These are phyloP conservation scores for Agrochola macilenta DNA, from an alignment of 2,888 invertebrate species.

Conservation along the genomic window DNA sequence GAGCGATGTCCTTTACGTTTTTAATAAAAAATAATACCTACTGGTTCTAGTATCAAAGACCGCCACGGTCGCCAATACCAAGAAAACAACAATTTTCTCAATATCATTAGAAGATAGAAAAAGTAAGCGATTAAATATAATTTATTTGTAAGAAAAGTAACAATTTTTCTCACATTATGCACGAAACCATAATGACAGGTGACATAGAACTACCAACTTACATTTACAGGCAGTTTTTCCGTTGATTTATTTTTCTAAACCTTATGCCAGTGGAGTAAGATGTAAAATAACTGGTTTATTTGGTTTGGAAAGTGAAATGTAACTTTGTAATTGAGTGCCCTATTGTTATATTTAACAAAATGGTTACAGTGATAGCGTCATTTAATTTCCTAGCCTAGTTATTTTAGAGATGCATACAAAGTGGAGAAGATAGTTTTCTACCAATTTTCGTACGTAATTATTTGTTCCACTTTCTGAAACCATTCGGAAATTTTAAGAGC, in stretches of 20 bases:
- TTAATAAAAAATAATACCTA: too few species aligned
- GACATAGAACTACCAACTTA: conserved; percentile 17
- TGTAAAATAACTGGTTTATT: background rate
- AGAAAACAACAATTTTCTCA: background rate
- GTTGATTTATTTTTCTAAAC: background rate
- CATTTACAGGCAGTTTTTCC: background rate
- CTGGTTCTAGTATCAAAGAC: background rate
- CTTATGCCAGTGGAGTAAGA: background rate
- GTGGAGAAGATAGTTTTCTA: background rate
- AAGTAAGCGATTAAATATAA: background rate
- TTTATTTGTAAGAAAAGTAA: background rate
- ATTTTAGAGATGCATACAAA: background rate
- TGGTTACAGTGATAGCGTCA: background rate
- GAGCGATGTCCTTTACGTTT: too few species aligned
- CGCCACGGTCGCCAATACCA: background rate
- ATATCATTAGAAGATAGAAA: background rate
- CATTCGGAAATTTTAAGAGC: background rate
- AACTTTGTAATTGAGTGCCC: background rate
- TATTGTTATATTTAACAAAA: conserved; percentile 15
- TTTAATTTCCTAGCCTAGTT: conserved; percentile 11
- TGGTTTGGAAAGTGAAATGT: background rate
- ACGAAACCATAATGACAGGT: conserved; percentile 6
- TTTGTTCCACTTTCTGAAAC: background rate
- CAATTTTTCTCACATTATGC: conserved; percentile 25
- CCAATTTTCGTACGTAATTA: background rate